phyloP scores from a whole-genome alignment of 2,888 invertebrate species.

The Tromatobia lineatoria region DNA sequence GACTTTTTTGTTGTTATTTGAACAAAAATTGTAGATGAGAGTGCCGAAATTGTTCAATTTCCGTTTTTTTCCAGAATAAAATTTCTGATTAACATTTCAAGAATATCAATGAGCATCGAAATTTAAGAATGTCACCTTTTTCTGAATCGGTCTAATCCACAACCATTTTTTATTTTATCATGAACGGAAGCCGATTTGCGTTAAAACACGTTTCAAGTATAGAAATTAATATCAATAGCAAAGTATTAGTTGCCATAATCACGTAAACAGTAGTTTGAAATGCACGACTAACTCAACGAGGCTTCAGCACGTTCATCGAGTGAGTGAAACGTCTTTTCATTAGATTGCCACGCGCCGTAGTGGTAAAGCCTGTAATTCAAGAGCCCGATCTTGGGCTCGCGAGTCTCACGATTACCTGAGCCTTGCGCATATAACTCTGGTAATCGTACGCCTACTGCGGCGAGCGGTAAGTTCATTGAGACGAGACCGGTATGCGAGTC shows the following conservation, averaged over 20 bases:
- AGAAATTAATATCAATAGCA: not conserved
- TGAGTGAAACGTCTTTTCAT: slow-evolving; percentile 42
- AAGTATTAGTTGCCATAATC: slow-evolving; percentile 7
- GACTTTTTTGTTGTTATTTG: no score
- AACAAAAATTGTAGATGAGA: no score
- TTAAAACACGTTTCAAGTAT: not conserved
- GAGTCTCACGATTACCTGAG: slow-evolving; percentile 39
- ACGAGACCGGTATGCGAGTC: slow-evolving; percentile 13
- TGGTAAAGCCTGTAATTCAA: slow-evolving; percentile 45
- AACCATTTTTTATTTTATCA: no score
- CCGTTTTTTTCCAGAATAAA: no score
- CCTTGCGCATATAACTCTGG: slow-evolving; percentile 17
- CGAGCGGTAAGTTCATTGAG: slow-evolving; percentile 55
- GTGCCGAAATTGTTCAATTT: no score
- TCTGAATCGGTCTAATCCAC: no score
- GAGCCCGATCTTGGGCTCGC: not conserved
- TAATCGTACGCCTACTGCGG: not conserved
- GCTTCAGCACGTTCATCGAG: slow-evolving; percentile 16
- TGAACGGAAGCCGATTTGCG: no score
- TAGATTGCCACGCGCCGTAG: slow-evolving; percentile 42
- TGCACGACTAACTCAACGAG: slow-evolving; percentile 2
- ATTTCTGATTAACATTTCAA: no score
- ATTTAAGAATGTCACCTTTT: no score
- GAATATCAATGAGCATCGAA: no score
- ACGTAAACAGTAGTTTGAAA: slow-evolving; percentile 42